Evolutionary conservation across 2,797 vertebrate species (phyloP).

Genomic region (Valencia hispanica): DNA sequence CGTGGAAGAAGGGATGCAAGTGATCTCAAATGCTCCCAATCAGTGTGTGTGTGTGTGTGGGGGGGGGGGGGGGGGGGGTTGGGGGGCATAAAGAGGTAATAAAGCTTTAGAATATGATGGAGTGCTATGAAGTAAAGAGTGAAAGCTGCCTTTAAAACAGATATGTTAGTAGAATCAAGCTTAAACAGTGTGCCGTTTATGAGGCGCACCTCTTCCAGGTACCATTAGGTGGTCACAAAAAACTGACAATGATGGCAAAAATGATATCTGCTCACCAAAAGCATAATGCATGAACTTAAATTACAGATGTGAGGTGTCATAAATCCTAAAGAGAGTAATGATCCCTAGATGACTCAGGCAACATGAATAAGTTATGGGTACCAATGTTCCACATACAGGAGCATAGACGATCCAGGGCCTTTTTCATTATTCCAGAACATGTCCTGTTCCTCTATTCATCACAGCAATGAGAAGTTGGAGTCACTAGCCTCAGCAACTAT

Average conservation of each 20-base stretch:
- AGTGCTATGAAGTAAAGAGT: conserved; percentile 13
- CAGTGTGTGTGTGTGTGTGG: too few relatives aligned
- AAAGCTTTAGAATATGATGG: conserved; percentile 16
- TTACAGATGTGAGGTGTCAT: conserved; percentile 59
- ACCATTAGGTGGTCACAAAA: conserved; percentile 11
- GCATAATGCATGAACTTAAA: conserved; percentile 62
- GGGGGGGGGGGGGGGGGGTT: too few relatives aligned
- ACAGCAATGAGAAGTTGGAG: conserved; percentile 42
- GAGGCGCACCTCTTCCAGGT: conserved; percentile 8
- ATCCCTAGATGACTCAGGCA: conserved; percentile 35
- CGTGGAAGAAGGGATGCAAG: neutral
- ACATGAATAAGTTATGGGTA: conserved; percentile 72
- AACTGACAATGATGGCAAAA: conserved; percentile 46
- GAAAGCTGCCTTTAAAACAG: conserved; percentile 2
- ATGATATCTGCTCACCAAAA: conserved; percentile 35
- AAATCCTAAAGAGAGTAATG: conserved; percentile 61
- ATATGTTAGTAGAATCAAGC: neutral
- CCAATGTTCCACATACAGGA: conserved; percentile 47
- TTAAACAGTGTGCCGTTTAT: neutral
- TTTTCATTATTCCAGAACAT: conserved; percentile 51
- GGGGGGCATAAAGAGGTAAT: too few relatives aligned
- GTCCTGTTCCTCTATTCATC: conserved; percentile 56
- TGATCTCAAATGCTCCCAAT: conserved; percentile 22
- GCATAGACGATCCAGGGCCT: conserved; percentile 23
- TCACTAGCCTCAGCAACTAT: conserved; percentile 31